Conservation (phyloP, 2,113 vertebrate species). For the Macquaria ambigua region DNA sequence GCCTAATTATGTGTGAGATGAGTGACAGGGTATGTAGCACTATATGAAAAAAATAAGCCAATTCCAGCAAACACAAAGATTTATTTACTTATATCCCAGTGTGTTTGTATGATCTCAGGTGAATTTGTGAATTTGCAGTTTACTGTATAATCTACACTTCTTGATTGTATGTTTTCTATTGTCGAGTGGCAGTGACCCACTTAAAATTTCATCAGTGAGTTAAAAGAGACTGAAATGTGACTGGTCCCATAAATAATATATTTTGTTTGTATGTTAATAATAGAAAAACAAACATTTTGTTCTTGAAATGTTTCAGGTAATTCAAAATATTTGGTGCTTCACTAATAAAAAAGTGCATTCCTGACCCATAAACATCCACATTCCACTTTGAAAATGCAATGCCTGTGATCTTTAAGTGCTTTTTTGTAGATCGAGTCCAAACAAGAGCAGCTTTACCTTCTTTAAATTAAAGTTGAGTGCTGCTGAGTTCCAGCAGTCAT, state of each 20-base stretch:
- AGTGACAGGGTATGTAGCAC: not conserved
- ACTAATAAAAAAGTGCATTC: conserved; percentile 6
- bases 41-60: not conserved
- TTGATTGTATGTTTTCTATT: conserved; percentile 39
- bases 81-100: not conserved
- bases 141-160: conserved; percentile 29
- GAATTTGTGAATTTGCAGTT: conserved; percentile 25
- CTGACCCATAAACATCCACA: not conserved
- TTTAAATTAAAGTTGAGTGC: not conserved
- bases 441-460: not conserved
- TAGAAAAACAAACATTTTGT: not conserved
- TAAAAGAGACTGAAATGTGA: not conserved
- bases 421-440: not conserved
- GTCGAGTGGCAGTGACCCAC: not conserved
- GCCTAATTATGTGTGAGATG: conserved; percentile 16
- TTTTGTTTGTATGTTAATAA: not conserved
- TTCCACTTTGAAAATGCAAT: not conserved
- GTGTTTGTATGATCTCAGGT: conserved; percentile 67
- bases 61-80: conserved; percentile 13
- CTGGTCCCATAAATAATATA: not conserved
- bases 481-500: not conserved
- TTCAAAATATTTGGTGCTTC: conserved; percentile 25
- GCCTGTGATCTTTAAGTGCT: not conserved
- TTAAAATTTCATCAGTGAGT: not conserved
- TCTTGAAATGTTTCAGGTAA: conserved; percentile 1